These are phyloP conservation scores for Eristalinus sepulchralis DNA, from an alignment of 2,888 invertebrate species.

Conservation along the genomic window DNA sequence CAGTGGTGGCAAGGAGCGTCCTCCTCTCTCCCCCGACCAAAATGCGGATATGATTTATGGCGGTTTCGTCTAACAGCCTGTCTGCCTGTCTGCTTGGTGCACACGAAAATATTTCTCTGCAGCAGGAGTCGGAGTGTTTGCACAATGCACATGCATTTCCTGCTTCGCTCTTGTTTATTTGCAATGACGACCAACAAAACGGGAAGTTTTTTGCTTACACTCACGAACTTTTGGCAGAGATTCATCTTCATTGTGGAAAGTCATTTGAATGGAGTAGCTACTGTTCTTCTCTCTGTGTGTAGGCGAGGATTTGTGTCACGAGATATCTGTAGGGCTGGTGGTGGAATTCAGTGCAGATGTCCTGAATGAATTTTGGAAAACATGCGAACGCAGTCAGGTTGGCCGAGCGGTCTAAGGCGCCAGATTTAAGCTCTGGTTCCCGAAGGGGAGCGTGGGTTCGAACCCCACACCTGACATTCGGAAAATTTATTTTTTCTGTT, in stretches of 20 bases:
- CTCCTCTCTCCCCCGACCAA: background rate
- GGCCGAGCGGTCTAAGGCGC: constrained; percentile 92
- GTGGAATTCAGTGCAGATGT: background rate
- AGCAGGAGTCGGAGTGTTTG: constrained; percentile 40
- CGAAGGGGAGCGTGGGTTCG: constrained; percentile 91
- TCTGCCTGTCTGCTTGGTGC: background rate
- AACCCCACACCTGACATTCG: constrained; percentile 86
- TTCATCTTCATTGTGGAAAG: background rate
- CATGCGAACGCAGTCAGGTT: constrained; percentile 83
- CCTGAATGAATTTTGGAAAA: background rate
- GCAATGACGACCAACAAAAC: constrained; percentile 43
- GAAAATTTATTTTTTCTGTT: background rate
- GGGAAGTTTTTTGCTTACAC: background rate
- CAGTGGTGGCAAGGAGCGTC: background rate
- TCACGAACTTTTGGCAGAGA: background rate
- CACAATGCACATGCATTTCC: constrained; percentile 58
- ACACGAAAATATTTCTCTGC: constrained; percentile 39
- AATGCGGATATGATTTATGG: constrained; percentile 55
- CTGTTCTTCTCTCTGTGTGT: background rate
- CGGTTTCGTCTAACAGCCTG: constrained; percentile 37
- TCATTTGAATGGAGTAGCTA: constrained; percentile 3
- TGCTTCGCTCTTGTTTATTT: constrained; percentile 28
- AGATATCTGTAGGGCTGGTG: background rate
- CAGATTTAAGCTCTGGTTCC: constrained; percentile 92
- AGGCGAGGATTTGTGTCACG: constrained; percentile 40